Evolutionary conservation across 2,888 invertebrate species (phyloP).

Genomic region (Mesorhabditis sp.): DNA sequence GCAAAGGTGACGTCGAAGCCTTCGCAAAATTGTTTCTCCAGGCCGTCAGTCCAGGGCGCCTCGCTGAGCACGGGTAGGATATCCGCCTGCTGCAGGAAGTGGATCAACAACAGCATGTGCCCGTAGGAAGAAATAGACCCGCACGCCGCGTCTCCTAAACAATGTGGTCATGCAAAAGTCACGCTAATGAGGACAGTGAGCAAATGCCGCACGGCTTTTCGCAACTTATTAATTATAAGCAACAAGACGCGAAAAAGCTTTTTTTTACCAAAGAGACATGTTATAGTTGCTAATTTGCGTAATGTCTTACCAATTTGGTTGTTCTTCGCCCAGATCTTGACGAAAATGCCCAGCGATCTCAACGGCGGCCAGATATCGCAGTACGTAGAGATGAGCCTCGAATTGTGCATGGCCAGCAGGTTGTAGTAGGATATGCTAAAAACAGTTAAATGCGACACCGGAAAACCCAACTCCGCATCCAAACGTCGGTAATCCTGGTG

Average conservation of each 20-base stretch:
- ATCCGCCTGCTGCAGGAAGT: conserved; percentile 63
- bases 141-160: conserved; percentile 65
- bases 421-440: conserved; percentile 66
- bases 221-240: conserved; percentile 7
- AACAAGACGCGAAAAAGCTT: neutral
- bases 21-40: neutral
- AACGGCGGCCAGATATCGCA: conserved; percentile 60
- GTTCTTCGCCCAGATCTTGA: conserved; percentile 16
- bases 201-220: conserved; percentile 60
- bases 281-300: neutral
- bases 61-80: neutral
- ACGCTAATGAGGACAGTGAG: no score
- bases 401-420: conserved; percentile 65
- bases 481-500: neutral
- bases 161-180: no score
- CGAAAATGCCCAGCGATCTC: conserved; percentile 35
- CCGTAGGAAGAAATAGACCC: conserved; percentile 68
- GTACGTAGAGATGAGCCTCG: conserved; percentile 63
- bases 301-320: neutral
- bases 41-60: neutral
- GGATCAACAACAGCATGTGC: conserved; percentile 66
- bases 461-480: neutral
- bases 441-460: neutral
- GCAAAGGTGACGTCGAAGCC: conserved; percentile 64
- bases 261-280: neutral